Percentiles rank a stretch among this genome's conserved stretches.
These are phyloP conservation scores for Perdix hodgsoniae DNA, from an alignment of 2,797 vertebrate species.

Conservation along the genomic window DNA sequence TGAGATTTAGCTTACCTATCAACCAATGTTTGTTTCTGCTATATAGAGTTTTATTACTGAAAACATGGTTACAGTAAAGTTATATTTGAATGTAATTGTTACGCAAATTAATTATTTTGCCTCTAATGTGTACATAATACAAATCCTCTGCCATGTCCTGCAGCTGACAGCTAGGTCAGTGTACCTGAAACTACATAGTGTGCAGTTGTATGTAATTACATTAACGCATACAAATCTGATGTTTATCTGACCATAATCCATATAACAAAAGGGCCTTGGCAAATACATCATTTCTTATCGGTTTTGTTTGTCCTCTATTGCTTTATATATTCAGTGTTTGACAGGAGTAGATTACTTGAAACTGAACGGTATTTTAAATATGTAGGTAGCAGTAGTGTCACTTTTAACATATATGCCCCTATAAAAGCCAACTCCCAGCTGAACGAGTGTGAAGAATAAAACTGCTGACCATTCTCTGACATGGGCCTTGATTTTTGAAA, in stretches of 20 bases:
- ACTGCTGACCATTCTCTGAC: rapidly evolving
- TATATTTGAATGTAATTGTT: background rate
- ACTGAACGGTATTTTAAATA: background rate
- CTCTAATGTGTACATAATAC: background rate
- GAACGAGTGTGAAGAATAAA: background rate
- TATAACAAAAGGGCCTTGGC: background rate
- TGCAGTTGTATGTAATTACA: background rate
- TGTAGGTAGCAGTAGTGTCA: background rate
- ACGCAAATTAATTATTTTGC: background rate
- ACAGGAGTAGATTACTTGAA: background rate
- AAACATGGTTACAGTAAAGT: background rate
- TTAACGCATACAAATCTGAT: background rate
- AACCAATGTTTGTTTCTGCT: background rate
- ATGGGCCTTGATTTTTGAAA: rapidly evolving
- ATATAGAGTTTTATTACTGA: background rate
- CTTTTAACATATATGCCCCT: background rate
- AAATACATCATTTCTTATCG: background rate
- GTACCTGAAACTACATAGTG: background rate
- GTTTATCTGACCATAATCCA: background rate
- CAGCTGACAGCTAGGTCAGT: background rate
- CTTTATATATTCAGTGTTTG: background rate
- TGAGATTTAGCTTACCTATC: background rate
- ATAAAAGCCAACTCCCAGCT: background rate
- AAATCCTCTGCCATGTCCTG: background rate
- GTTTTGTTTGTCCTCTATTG: background rate